phyloP scores from a whole-genome alignment of 2,113 vertebrate species.

The Erythrocebus patas region DNA sequence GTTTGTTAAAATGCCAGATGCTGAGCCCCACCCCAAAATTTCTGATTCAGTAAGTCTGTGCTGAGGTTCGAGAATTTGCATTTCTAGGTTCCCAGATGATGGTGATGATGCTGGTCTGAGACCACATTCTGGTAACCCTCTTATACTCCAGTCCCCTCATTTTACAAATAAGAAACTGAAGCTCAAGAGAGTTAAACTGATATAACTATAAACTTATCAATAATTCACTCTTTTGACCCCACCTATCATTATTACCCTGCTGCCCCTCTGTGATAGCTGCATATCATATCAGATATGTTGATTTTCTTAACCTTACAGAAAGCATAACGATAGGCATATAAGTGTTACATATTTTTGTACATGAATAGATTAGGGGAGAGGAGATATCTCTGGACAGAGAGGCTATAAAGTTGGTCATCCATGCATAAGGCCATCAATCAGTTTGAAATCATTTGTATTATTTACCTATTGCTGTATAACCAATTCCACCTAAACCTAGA shows the following conservation, averaged over 20 bases:
- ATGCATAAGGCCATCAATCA: background rate
- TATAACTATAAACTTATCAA: background rate
- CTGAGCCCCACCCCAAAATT: background rate
- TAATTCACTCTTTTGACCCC: background rate
- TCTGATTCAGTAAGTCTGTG: background rate
- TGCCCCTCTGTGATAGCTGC: background rate
- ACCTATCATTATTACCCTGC: background rate
- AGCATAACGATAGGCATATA: background rate
- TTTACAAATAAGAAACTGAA: background rate
- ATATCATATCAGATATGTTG: background rate
- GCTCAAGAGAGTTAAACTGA: background rate
- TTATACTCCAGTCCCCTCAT: background rate
- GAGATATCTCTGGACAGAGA: background rate
- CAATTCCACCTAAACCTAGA: background rate
- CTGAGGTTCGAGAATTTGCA: background rate
- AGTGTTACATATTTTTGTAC: background rate
- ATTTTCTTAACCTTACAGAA: background rate
- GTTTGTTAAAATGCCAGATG: background rate
- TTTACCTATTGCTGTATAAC: background rate
- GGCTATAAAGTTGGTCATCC: too few species aligned
- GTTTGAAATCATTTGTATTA: background rate
- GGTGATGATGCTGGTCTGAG: too few species aligned
- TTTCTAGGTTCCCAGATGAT: background rate
- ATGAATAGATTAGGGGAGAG: background rate
- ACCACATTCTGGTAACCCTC: background rate